A percentile compares a stretch with the other conserved stretches of the same genome.
Conservation (phyloP, 2,888 invertebrate species). For the Sesia bembeciformis region DNA sequence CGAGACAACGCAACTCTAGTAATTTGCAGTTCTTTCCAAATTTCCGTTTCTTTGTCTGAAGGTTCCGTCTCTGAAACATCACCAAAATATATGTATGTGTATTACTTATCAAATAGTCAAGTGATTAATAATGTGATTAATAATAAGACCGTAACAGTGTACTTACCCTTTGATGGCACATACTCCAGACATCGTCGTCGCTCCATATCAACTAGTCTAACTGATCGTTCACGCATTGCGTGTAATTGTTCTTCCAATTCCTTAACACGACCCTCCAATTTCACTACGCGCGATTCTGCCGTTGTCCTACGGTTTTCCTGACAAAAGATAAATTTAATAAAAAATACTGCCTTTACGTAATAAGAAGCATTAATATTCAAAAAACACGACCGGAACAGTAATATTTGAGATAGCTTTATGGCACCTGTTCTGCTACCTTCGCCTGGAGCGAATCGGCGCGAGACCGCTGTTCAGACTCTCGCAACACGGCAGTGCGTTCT, state of each 20-base stretch:
- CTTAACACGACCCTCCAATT: constrained; percentile 35
- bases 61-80: constrained; percentile 44
- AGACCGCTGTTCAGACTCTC: constrained; percentile 25
- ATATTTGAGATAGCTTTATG: constrained; percentile 6
- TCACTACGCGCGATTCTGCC: constrained; percentile 24
- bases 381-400: background rate
- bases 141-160: background rate
- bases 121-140: background rate
- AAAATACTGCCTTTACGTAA: background rate
- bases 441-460: constrained; percentile 39
- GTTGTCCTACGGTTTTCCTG: constrained; percentile 36
- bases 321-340: constrained; percentile 2
- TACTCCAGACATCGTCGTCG: constrained; percentile 44
- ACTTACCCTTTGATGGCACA: constrained; percentile 47
- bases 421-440: constrained; percentile 58
- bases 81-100: background rate
- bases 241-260: constrained; percentile 37
- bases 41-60: constrained; percentile 57
- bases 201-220: constrained; percentile 43
- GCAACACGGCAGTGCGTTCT: constrained; percentile 24
- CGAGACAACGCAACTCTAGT: constrained; percentile 38
- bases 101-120: background rate
- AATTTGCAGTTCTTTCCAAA: constrained; percentile 65
- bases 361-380: background rate
- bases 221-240: constrained; percentile 37